Evolutionary conservation across 1,140 invertebrate genomes (phyloP).

Genomic region (Meloidogyne floridensis): DNA sequence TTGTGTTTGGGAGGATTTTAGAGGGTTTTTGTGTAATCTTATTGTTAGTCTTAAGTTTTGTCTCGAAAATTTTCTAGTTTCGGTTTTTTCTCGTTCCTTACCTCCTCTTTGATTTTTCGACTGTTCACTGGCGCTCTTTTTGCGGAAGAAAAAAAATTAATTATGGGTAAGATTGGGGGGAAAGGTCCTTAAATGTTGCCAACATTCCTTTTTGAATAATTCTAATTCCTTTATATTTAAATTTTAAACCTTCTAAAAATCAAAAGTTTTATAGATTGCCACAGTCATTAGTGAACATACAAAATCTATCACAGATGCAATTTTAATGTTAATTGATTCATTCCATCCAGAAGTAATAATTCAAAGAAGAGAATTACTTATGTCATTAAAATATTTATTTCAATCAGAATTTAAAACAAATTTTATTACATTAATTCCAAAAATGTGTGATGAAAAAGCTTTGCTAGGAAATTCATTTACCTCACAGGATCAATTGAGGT

Average conservation of each 20-base stretch:
- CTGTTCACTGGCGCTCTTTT: too few species aligned
- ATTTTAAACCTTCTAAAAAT: neutral
- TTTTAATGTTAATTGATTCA: slow-evolving; percentile 32
- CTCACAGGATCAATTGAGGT: slow-evolving; percentile 41
- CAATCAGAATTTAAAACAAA: slow-evolving; percentile 35
- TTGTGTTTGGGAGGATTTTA: neutral
- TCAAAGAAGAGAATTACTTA: slow-evolving; percentile 37
- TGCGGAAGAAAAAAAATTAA: too few species aligned
- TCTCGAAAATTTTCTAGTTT: too few species aligned
- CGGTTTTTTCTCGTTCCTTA: too few species aligned
- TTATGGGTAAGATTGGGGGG: too few species aligned
- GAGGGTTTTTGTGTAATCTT: neutral
- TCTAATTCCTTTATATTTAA: neutral
- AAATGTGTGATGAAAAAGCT: slow-evolving; percentile 33
- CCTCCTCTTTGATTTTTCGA: too few species aligned
- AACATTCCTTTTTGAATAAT: neutral
- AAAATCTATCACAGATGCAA: slow-evolving; percentile 34
- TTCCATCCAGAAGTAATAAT: slow-evolving; percentile 41
- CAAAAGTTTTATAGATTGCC: slow-evolving; percentile 13
- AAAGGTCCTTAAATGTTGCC: too few species aligned
- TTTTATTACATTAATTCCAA: slow-evolving; percentile 47
- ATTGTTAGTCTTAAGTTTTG: neutral
- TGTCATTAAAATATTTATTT: slow-evolving; percentile 47
- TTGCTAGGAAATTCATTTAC: slow-evolving; percentile 46
- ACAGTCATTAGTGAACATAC: slow-evolving; percentile 32